Base-by-base conservation (phyloP, 2,888 invertebrate genomes). In the Meta bourneti region DNA sequence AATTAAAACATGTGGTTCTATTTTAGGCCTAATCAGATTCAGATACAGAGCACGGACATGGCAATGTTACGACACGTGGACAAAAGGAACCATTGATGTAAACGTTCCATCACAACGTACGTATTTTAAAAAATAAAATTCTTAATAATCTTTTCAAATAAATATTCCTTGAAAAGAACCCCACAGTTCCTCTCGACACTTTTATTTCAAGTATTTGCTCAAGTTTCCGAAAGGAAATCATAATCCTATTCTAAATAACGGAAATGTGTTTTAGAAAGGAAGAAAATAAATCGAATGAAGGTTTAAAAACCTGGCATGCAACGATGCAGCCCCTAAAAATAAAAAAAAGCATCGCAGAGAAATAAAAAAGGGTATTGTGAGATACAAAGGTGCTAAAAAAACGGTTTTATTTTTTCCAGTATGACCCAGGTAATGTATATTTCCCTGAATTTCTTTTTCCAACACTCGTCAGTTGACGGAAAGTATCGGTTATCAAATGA, bases 381-480 rank as follows among this genome's bases (percentile, higher is more conserved):
- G 34, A 34, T 13, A 79, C 19, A 79, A 79, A 16, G 6, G 13
- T 4, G 16, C 77, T 20, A 16, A 19, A 79, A 79, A 79, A 79
- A 13, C 16, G 16, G 19, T 72, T 72, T 52, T 75, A 74, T 61
- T 8, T 48, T 72, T 6, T 19, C 20, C 75, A 61, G 75, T 75
- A 13, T 51, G 52, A 83, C 72, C 20, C 52, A 74, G 34, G 34
- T 83, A 84, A 84, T 75, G 84, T 20, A 84, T 75, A 84, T 74
- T 84, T 84, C 34, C 72, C 20, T 7, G 13, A 13, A 8, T 52
- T 19, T 16, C 0, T 7, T 52, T 48, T 72, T 71, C 51, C 51
- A 71, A 19, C 49, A 19, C 71, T 13, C 72, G 82, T 34, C 75
- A 75, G 74, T 75, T 84, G n/a, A 11, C 48, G n/a, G 20, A 48